These are phyloP conservation scores for Mya arenaria DNA, from an alignment of 1,140 invertebrate species.

Conservation along the genomic window DNA sequence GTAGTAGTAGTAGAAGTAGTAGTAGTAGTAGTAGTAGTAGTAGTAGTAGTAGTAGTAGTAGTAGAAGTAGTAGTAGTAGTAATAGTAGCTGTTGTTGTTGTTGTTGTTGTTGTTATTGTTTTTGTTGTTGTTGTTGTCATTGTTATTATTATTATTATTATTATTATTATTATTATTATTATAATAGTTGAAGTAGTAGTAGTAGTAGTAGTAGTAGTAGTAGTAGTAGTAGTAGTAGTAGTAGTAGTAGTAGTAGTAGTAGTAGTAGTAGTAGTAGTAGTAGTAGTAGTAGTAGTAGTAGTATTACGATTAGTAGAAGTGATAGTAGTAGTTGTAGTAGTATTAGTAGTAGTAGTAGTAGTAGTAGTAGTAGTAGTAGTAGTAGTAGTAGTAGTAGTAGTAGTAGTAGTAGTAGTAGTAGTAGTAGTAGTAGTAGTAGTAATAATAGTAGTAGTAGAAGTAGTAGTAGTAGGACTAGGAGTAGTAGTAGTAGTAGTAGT, in stretches of 20 bases:
- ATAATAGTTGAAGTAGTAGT: neutral
- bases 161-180: neutral
- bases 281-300: neutral
- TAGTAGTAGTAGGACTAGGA: neutral
- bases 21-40: neutral
- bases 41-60: neutral
- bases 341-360: neutral
- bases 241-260: neutral
- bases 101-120: too few relatives aligned
- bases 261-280: neutral
- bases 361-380: neutral
- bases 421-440: neutral
- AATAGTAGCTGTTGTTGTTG: neutral
- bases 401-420: neutral
- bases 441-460: neutral
- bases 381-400: neutral
- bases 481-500: neutral
- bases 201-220: neutral
- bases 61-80: too few relatives aligned
- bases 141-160: too few relatives aligned
- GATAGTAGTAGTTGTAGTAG: neutral
- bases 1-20: neutral
- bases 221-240: neutral
- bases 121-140: too few relatives aligned
- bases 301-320: neutral